Evolutionary conservation across 2,113 vertebrate species (phyloP).

Genomic region (Melanerpes aurifrons): DNA sequence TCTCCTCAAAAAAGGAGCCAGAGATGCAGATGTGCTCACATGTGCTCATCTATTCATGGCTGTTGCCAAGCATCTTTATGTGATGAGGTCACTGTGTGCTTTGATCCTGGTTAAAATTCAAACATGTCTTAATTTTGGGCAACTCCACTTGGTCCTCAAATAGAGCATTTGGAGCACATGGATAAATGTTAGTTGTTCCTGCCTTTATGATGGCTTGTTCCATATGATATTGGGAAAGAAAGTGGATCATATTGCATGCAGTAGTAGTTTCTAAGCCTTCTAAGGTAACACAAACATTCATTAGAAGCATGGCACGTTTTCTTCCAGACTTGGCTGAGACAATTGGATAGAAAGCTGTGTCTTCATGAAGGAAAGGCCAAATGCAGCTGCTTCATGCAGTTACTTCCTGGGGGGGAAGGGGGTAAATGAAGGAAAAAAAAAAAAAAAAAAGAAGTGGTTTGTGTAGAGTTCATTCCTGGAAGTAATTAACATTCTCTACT

Average conservation of each 20-base stretch:
- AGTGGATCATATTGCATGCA: not conserved
- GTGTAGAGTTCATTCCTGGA: not conserved
- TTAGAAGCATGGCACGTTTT: not conserved
- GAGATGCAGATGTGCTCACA: not conserved
- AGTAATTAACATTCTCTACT: not conserved
- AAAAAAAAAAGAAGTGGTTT: not conserved
- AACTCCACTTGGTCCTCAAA: not conserved
- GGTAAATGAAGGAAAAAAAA: not conserved
- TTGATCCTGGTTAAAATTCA: not conserved
- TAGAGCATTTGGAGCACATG: not conserved
- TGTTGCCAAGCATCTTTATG: not conserved
- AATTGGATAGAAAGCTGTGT: not conserved
- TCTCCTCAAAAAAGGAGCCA: not conserved
- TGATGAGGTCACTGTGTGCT: not conserved
- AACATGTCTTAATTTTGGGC: not conserved
- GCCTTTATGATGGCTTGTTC: not conserved
- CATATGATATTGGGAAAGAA: not conserved
- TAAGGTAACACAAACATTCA: not conserved
- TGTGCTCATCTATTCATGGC: not conserved
- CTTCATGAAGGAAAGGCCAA: not conserved
- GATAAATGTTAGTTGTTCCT: not conserved
- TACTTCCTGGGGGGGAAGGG: not conserved
- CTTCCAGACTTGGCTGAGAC: not conserved
- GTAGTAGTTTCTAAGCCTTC: not conserved
- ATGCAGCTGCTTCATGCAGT: not conserved